Evolutionary conservation across 2,113 vertebrate genomes (phyloP).

Genomic region (human (Homo sapiens)): GRCh38 chr5:125337001-125337500

Average conservation of each 20-base stretch:
- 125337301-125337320: neutral
- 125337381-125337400: constrained; percentile 62
- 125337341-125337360: neutral
- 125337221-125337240: neutral
- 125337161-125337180: neutral
- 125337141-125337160: neutral
- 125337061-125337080: neutral
- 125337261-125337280: neutral
- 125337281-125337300: neutral
- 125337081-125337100: neutral
- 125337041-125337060: neutral
- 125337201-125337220: neutral
- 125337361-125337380: constrained; percentile 56
- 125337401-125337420: constrained; percentile 77
- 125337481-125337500: constrained; percentile 62
- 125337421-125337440: constrained; percentile 74
- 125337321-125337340: neutral
- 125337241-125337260: neutral
- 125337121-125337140: neutral
- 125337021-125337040: neutral
- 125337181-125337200: neutral
- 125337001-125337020: constrained; percentile 40
- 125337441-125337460: constrained; percentile 51
- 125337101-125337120: neutral
- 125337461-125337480: constrained; percentile 57